phyloP scores from a whole-genome alignment of 2,888 invertebrate genomes.

The Acleris literana region DNA sequence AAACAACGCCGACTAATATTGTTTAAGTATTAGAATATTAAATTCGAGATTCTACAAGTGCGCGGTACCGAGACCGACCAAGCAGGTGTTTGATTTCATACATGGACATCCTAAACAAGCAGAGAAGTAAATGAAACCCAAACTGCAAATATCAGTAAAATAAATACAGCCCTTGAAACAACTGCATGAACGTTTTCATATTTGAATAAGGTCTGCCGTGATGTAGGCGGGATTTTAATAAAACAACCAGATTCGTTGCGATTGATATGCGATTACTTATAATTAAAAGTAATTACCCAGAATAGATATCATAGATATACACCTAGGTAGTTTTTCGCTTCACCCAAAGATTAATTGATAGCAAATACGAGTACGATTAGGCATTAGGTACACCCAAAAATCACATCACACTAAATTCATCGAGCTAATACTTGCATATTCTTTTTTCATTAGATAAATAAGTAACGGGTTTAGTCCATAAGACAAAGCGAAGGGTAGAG shows the following conservation, averaged over 20 bases:
- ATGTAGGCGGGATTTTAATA: not conserved
- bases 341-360: no score
- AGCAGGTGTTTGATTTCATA: slow-evolving; percentile 31
- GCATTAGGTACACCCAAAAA: no score
- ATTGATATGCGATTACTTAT: not conserved
- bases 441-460: no score
- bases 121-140: slow-evolving; percentile 60
- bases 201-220: slow-evolving; percentile 19
- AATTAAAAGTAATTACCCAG: not conserved
- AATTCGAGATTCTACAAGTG: slow-evolving; percentile 12
- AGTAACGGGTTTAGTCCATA: no score
- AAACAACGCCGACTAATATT: not conserved
- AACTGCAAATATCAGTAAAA: slow-evolving; percentile 56
- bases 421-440: no score
- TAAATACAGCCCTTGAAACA: slow-evolving; percentile 43
- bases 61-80: not conserved
- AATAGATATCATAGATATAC: no score
- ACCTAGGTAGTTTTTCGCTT: no score
- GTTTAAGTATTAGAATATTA: slow-evolving; percentile 4
- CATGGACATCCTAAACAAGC: slow-evolving; percentile 62
- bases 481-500: no score
- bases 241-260: not conserved
- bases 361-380: no score
- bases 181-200: slow-evolving; percentile 32
- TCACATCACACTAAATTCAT: no score